These are phyloP conservation scores for Typhlomys cinereus DNA, from an alignment of 2,113 vertebrate genomes.

Conservation along the genomic window DNA sequence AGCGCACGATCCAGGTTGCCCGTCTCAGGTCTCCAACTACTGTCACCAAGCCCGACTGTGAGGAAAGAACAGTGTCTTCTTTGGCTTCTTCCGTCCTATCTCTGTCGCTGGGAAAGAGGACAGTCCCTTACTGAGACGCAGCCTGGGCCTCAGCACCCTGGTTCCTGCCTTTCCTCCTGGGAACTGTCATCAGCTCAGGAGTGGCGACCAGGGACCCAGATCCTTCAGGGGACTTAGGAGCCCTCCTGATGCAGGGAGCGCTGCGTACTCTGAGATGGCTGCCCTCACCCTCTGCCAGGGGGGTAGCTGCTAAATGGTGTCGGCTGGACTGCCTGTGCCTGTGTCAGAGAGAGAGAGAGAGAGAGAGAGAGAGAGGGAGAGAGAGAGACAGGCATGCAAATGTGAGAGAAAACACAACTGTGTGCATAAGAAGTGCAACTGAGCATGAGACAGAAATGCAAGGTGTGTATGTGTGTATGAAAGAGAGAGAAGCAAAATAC, in stretches of 20 bases:
- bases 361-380: background rate
- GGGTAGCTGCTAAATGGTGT: no score
- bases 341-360: background rate
- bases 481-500: no score
- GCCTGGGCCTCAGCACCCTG: background rate
- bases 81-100: background rate
- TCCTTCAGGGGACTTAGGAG: background rate
- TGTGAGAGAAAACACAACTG: no score
- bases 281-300: background rate
- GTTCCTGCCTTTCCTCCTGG: background rate
- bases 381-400: no score
- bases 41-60: no score
- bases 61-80: background rate
- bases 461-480: no score
- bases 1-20: background rate
- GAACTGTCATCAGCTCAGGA: background rate
- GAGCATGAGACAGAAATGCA: no score
- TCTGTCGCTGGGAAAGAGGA: background rate
- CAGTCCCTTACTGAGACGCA: background rate
- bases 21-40: fast-evolving
- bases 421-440: no score
- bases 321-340: background rate
- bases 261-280: background rate
- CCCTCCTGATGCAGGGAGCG: background rate
- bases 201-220: fast-evolving